phyloP scores from a whole-genome alignment of 2,113 vertebrate genomes.

The Nycticebus coucang region DNA sequence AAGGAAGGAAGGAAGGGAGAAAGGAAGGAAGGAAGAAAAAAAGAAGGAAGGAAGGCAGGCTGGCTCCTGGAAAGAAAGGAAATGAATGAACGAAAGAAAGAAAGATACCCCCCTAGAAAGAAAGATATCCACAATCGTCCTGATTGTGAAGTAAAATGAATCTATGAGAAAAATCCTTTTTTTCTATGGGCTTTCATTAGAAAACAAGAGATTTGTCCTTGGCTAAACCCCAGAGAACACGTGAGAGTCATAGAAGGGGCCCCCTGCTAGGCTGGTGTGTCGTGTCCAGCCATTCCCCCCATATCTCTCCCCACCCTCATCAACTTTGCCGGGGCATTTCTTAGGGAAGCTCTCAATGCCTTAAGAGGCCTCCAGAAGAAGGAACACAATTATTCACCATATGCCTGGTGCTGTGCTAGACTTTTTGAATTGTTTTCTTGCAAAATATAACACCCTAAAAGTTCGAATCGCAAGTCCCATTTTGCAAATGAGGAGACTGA shows the following conservation, averaged over 20 bases:
- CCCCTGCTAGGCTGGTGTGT: fast-evolving
- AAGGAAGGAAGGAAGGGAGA: not conserved
- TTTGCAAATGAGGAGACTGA: slow-evolving; percentile 11
- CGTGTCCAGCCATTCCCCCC: not conserved
- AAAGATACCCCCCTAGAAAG: not conserved
- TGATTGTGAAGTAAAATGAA: not conserved
- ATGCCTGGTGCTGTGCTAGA: not conserved
- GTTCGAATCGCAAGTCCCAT: not conserved
- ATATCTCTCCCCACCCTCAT: not conserved
- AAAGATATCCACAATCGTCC: too few relatives aligned
- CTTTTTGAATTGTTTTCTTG: not conserved
- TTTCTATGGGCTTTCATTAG: not conserved
- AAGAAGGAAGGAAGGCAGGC: not conserved
- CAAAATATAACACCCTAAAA: not conserved
- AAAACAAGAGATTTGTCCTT: not conserved
- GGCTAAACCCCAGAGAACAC: not conserved
- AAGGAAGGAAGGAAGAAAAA: not conserved
- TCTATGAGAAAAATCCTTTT: not conserved
- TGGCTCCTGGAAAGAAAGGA: too few relatives aligned
- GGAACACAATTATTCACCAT: not conserved
- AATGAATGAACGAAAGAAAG: not conserved
- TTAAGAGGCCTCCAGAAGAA: not conserved
- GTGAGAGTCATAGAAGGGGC: not conserved
- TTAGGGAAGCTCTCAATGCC: not conserved
- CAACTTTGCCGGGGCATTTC: not conserved